A percentile compares a stretch with the other conserved stretches of the same genome.
These are phyloP conservation scores for Epinephelus coioides DNA, from an alignment of 2,797 vertebrate species.

Conservation along the genomic window DNA sequence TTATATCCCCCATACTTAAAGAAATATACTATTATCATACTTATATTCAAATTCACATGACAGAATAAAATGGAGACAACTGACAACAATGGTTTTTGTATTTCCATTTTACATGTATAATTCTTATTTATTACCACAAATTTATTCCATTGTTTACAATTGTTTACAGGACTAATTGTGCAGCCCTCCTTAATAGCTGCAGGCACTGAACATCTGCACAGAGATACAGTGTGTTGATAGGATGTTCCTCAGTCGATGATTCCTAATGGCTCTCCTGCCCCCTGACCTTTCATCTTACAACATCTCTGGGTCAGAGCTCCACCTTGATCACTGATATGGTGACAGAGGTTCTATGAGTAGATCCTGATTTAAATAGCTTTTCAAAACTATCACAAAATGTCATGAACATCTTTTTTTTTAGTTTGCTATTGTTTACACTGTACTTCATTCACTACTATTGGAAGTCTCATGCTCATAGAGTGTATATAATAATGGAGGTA, in stretches of 20 bases:
- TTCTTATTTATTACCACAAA: neutral
- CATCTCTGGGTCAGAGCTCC: neutral
- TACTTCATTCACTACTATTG: too few species aligned
- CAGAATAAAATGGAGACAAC: slow-evolving; percentile 1
- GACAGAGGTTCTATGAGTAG: neutral
- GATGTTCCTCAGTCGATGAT: neutral
- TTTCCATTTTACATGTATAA: neutral
- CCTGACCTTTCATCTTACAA: neutral
- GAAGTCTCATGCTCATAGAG: too few species aligned
- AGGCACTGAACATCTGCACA: neutral
- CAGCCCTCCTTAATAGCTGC: neutral
- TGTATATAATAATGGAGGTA: too few species aligned
- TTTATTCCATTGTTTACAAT: neutral
- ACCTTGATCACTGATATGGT: neutral
- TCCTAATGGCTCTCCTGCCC: neutral
- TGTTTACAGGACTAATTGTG: neutral
- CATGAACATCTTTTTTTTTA: neutral
- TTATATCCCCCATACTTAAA: neutral
- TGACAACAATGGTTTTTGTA: neutral
- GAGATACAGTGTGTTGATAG: neutral
- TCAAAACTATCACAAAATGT: neutral
- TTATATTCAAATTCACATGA: neutral
- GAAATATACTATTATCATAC: neutral
- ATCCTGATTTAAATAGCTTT: neutral
- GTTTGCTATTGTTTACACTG: too few species aligned